A percentile compares a stretch with the other conserved stretches of the same genome.
phyloP scores from a whole-genome alignment of 2,113 vertebrate genomes.

The Rhineura floridana region DNA sequence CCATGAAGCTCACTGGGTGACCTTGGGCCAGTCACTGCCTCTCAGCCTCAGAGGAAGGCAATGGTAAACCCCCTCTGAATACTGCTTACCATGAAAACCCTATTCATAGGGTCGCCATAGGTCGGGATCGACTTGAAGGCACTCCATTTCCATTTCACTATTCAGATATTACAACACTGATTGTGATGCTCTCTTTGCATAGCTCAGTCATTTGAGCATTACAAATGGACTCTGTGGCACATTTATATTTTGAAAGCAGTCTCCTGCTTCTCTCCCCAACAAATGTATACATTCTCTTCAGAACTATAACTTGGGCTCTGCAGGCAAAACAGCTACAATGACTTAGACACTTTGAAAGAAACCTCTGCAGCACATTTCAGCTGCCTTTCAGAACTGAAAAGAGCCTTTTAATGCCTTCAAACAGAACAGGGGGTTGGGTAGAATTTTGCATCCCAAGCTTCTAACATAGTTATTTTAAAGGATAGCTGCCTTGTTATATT shows the following conservation, averaged over 20 bases:
- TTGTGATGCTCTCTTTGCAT: neutral
- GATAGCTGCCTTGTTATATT: slow-evolving; percentile 57
- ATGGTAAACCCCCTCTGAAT: too few relatives aligned
- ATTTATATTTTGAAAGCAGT: slow-evolving; percentile 35
- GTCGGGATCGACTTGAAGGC: too few relatives aligned
- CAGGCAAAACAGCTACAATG: slow-evolving; percentile 34
- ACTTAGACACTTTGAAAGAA: slow-evolving; percentile 33
- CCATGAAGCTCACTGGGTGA: too few relatives aligned
- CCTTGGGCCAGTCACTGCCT: too few relatives aligned
- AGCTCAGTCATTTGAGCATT: neutral
- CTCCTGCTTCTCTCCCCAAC: neutral
- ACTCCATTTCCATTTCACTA: too few relatives aligned
- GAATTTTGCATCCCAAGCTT: slow-evolving; percentile 39
- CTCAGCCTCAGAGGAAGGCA: too few relatives aligned
- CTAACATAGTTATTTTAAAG: slow-evolving; percentile 61
- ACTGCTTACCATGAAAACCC: too few relatives aligned
- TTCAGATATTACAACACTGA: slow-evolving; percentile 25
- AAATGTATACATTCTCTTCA: neutral
- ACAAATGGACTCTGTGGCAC: neutral
- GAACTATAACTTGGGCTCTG: slow-evolving; percentile 33
- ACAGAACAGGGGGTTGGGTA: neutral
- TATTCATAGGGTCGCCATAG: too few relatives aligned
- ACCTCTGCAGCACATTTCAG: slow-evolving; percentile 20
- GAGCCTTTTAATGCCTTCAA: slow-evolving; percentile 19
- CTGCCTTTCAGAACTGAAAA: neutral